Percentiles rank a stretch among this genome's conserved stretches.
phyloP scores from a whole-genome alignment of 2,113 vertebrate species.

The Lycaon pictus region DNA sequence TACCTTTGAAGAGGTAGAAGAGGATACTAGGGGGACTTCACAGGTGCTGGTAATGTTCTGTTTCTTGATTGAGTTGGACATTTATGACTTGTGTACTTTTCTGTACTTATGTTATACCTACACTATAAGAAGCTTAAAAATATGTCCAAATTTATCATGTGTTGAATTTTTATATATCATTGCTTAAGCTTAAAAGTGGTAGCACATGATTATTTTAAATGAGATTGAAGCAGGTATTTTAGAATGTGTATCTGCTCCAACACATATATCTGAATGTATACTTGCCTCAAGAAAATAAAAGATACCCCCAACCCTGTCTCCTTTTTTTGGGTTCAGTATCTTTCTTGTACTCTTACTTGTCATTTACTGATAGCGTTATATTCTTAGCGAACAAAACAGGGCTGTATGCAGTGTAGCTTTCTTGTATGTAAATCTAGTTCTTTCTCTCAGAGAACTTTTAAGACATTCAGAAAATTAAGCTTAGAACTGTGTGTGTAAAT shows the following conservation, averaged over 20 bases:
- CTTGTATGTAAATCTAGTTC: conserved; percentile 37
- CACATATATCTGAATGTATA: neutral
- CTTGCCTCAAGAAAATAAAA: neutral
- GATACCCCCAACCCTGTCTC: neutral
- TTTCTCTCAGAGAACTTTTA: conserved; percentile 52
- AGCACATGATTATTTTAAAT: conserved; percentile 31
- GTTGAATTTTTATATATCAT: neutral
- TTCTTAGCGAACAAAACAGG: conserved; percentile 7
- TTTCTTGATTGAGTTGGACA: neutral
- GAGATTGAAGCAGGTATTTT: neutral
- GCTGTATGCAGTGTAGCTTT: neutral
- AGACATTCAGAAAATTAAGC: neutral
- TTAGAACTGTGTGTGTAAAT: neutral
- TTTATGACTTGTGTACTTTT: neutral
- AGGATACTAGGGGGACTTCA: neutral
- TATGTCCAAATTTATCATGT: neutral
- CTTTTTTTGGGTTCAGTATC: neutral
- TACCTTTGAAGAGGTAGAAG: neutral
- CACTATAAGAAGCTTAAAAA: conserved; percentile 6
- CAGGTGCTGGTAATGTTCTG: neutral
- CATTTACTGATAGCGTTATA: neutral
- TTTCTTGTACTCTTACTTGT: conserved; percentile 1
- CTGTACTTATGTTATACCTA: neutral
- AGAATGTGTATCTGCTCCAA: neutral
- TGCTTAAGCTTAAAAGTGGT: conserved; percentile 23